A percentile compares a stretch with the other conserved stretches of the same genome.
These are phyloP conservation scores for Orthonevra nobilis DNA, from an alignment of 2,888 invertebrate species.

Conservation along the genomic window DNA sequence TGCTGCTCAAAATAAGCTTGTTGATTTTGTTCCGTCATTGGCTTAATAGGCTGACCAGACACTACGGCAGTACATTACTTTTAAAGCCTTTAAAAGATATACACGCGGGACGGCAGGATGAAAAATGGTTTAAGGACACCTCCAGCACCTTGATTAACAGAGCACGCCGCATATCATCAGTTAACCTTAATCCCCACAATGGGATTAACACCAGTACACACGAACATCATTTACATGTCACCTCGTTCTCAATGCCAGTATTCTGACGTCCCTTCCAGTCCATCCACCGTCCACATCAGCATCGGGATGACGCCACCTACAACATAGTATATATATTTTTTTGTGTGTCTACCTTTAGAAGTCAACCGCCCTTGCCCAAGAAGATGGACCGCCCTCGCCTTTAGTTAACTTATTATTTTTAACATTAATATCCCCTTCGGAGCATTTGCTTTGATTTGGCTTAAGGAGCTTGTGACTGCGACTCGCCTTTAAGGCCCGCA, in stretches of 20 bases:
- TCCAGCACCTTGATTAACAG: not conserved
- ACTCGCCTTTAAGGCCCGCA: not conserved
- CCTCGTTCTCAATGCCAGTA: conserved; percentile 9
- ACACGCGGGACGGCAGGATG: too few relatives aligned
- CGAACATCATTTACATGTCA: conserved; percentile 32
- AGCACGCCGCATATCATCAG: not conserved
- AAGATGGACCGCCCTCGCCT: conserved; percentile 1
- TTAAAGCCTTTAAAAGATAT: too few relatives aligned
- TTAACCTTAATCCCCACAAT: conserved; percentile 6
- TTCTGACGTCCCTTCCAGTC: not conserved
- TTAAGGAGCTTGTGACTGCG: conserved; percentile 22
- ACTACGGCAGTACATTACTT: too few relatives aligned
- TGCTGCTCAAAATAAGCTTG: too few relatives aligned
- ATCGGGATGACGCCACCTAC: not conserved
- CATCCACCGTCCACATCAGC: not conserved
- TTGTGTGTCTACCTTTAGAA: not conserved
- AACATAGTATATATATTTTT: conserved; percentile 28
- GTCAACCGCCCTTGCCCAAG: not conserved
- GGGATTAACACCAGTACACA: conserved; percentile 40
- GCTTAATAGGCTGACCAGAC: too few relatives aligned
- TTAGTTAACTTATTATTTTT: conserved; percentile 24
- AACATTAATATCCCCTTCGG: conserved; percentile 28
- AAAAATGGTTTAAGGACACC: conserved; percentile 18
- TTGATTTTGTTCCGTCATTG: too few relatives aligned
- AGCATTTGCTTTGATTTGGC: conserved; percentile 40